A percentile compares a stretch with the other conserved stretches of the same genome.
Conservation (phyloP, 1,140 invertebrate genomes). For the Papilio xuthus region DNA sequence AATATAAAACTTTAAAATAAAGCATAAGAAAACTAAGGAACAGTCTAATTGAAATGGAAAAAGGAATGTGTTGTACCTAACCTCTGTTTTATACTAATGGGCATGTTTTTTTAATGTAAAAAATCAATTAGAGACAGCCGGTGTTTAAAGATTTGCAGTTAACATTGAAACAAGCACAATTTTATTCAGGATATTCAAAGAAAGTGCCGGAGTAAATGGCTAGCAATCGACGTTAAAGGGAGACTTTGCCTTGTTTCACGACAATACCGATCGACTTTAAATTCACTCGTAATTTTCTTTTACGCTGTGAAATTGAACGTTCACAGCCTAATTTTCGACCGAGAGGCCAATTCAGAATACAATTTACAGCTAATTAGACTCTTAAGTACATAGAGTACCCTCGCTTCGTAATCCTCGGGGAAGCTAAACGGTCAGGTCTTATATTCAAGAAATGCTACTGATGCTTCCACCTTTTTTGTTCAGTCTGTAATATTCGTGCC, state of each 20-base stretch:
- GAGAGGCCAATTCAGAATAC: constrained; percentile 72
- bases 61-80: not conserved
- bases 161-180: constrained; percentile 37
- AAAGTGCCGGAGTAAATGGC: constrained; percentile 32
- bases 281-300: constrained; percentile 66
- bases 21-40: too few relatives aligned
- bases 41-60: not conserved
- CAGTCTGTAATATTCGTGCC: not conserved
- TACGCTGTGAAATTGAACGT: constrained; percentile 75
- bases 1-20: too few relatives aligned
- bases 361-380: constrained; percentile 79
- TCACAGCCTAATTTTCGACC: constrained; percentile 72
- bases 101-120: not conserved
- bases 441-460: constrained; percentile 10
- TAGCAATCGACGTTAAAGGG: constrained; percentile 42
- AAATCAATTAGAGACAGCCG: not conserved
- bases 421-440: constrained; percentile 57
- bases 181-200: constrained; percentile 39
- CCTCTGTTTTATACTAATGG: not conserved
- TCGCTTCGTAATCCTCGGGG: constrained; percentile 46
- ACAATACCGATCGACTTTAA: constrained; percentile 65
- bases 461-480: not conserved
- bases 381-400: constrained; percentile 73
- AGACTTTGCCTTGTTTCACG: constrained; percentile 43
- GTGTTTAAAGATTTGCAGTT: constrained; percentile 27